Percentiles rank a stretch among this genome's conserved stretches.
Conservation (phyloP, 2,113 vertebrate genomes). For the Harpagus bidentatus region DNA sequence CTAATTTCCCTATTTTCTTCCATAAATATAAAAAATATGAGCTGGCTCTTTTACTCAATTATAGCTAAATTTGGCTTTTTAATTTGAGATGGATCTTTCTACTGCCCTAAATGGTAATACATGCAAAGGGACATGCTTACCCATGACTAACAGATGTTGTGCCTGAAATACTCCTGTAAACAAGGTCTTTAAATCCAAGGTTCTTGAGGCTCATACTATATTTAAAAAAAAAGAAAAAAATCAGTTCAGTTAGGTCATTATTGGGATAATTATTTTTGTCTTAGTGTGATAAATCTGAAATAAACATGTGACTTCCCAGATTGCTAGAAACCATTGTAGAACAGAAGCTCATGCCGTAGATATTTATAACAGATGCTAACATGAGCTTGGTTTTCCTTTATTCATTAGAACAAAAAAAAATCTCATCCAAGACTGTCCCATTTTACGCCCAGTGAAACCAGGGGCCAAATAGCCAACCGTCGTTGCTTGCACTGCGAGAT, state of each 20-base stretch:
- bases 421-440: background rate
- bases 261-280: background rate
- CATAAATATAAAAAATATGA: constrained; percentile 15
- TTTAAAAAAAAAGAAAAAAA: background rate
- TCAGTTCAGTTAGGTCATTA: background rate
- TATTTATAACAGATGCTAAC: background rate
- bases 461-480: rapidly evolving
- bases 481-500: rapidly evolving
- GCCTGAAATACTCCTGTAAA: constrained; percentile 54
- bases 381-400: background rate
- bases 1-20: background rate
- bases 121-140: background rate
- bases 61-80: constrained; percentile 38
- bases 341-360: background rate
- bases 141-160: constrained; percentile 40
- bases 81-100: background rate
- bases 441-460: background rate
- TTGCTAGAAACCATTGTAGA: background rate
- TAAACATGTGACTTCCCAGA: background rate
- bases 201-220: background rate
- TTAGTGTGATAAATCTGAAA: background rate
- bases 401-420: background rate
- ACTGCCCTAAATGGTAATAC: constrained; percentile 53
- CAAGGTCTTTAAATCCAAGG: background rate
- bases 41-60: background rate